These are phyloP conservation scores for Patella pellucida DNA, from an alignment of 2,888 invertebrate genomes.

Conservation along the genomic window DNA sequence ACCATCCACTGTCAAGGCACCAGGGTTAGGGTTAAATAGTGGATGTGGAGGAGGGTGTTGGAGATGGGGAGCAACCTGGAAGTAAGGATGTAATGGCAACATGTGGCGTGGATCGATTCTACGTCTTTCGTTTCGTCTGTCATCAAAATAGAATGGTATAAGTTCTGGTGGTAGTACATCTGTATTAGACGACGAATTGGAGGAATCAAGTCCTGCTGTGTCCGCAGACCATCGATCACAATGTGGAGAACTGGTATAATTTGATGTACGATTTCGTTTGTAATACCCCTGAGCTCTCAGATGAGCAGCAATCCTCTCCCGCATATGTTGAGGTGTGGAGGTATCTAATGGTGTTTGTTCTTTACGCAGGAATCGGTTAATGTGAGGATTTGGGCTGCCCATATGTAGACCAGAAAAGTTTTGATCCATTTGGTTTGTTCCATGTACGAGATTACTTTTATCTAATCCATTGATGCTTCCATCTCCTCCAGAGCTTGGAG, in stretches of 20 bases:
- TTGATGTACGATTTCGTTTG: conserved; percentile 19
- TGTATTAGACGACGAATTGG: conserved; percentile 4
- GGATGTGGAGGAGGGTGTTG: conserved; percentile 23
- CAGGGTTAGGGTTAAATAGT: conserved; percentile 37
- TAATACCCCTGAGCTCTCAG: conserved; percentile 18
- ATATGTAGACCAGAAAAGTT: neutral
- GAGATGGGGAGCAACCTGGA: conserved; percentile 10
- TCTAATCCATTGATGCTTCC: conserved; percentile 1
- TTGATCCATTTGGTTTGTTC: neutral
- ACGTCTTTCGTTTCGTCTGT: conserved; percentile 15
- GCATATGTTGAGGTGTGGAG: conserved; percentile 14
- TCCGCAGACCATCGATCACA: conserved; percentile 28
- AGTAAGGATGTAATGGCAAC: conserved; percentile 6
- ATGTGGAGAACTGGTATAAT: conserved; percentile 22
- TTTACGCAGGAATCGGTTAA: conserved; percentile 9
- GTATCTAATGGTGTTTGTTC: conserved; percentile 17
- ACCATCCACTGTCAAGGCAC: conserved; percentile 40
- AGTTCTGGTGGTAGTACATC: conserved; percentile 19
- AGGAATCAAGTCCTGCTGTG: conserved; percentile 16
- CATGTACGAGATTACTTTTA: neutral
- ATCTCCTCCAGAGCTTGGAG: conserved; percentile 23
- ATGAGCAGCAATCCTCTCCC: conserved; percentile 21
- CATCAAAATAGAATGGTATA: conserved; percentile 18
- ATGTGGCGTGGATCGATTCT: conserved; percentile 17
- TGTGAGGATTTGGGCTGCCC: conserved; percentile 9